Conservation (phyloP, 1,140 invertebrate genomes). For the Bradysia coprophila region DNA sequence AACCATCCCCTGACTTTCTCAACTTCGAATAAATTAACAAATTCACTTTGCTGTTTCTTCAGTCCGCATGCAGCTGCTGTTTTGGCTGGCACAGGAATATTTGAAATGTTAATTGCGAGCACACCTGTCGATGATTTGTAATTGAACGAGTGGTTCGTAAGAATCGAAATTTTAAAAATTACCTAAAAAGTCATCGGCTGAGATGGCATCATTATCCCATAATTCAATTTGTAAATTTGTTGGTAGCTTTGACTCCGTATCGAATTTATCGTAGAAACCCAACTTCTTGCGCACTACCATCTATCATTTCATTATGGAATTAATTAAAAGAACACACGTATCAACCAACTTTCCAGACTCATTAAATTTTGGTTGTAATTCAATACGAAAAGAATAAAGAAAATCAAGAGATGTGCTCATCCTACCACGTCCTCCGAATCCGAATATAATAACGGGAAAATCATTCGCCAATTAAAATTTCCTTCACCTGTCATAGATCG, state of each 20-base stretch:
- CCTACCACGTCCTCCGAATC: conserved; percentile 56
- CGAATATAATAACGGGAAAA: conserved; percentile 65
- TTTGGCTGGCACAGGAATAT: conserved; percentile 35
- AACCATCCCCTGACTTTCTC: conserved; percentile 63
- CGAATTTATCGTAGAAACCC: conserved; percentile 13
- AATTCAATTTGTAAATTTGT: conserved; percentile 27
- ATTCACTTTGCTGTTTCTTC: conserved; percentile 31
- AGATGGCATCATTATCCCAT: conserved; percentile 57
- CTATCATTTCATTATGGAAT: conserved; percentile 6
- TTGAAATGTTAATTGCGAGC: conserved; percentile 35
- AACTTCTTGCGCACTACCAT: conserved; percentile 15
- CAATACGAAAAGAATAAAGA: background rate
- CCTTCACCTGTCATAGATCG: conserved; percentile 62
- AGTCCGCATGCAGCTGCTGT: conserved; percentile 35
- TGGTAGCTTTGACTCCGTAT: conserved; percentile 24
- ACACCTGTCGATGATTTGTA: conserved; percentile 17
- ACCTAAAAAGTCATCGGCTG: conserved; percentile 65
- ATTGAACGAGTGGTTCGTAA: background rate
- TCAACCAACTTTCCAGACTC: background rate
- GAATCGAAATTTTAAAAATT: conserved; percentile 3
- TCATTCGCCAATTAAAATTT: conserved; percentile 82
- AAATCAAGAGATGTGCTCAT: background rate
- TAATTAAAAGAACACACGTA: background rate
- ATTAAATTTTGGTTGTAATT: background rate
- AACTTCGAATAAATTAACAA: conserved; percentile 61